Evolutionary conservation across 2,113 vertebrate species (phyloP).

Genomic region (Indicator maculatus): DNA sequence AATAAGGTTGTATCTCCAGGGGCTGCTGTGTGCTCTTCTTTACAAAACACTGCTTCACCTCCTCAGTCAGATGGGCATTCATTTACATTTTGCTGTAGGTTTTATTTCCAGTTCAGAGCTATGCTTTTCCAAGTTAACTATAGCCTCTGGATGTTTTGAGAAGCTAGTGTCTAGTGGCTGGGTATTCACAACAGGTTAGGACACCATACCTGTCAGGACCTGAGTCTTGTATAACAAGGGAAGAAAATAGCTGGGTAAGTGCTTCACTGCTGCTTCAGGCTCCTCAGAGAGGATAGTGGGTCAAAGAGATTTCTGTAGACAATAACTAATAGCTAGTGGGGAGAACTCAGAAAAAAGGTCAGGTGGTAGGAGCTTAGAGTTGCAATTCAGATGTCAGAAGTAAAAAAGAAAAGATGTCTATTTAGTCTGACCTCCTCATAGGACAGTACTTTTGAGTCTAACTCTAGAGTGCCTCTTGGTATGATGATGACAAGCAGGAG

Average conservation of each 20-base stretch:
- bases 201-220: not conserved
- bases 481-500: not conserved
- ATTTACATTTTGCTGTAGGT: not conserved
- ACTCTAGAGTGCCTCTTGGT: not conserved
- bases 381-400: not conserved
- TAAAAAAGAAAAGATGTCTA: not conserved
- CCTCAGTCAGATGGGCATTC: not conserved
- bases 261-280: not conserved
- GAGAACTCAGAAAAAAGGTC: not conserved
- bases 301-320: not conserved
- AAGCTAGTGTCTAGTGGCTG: not conserved
- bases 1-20: not conserved
- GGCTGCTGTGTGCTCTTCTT: not conserved
- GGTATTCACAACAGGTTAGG: not conserved
- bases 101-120: not conserved
- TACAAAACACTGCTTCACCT: not conserved
- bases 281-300: not conserved
- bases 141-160: conserved; percentile 3
- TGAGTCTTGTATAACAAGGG: not conserved
- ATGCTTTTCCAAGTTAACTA: not conserved
- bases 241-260: not conserved
- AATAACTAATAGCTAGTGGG: not conserved
- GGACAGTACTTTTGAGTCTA: not conserved
- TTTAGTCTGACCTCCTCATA: not conserved
- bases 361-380: not conserved